Conservation (phyloP, 2,113 vertebrate species). For the Callipepla squamata region DNA sequence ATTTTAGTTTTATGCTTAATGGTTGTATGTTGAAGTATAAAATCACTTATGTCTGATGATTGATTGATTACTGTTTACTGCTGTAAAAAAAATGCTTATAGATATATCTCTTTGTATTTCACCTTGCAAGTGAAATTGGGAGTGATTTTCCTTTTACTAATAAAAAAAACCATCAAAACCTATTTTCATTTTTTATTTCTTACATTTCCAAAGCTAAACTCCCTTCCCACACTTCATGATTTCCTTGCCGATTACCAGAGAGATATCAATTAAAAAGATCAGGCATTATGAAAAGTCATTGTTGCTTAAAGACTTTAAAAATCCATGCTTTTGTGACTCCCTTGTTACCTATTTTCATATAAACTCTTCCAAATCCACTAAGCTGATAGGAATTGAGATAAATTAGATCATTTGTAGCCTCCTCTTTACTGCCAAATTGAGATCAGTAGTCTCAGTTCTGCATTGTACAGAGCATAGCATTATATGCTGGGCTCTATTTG, state of each 20-base stretch:
- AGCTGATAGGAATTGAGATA: conserved; percentile 78
- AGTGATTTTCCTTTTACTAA: conserved; percentile 57
- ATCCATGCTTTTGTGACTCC: conserved; percentile 73
- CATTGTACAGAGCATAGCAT: not conserved
- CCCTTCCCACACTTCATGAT: not conserved
- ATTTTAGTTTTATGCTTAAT: conserved; percentile 66
- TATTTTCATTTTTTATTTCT: conserved; percentile 50
- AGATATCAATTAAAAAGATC: conserved; percentile 63
- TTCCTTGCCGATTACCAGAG: conserved; percentile 53
- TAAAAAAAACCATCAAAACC: conserved; percentile 43
- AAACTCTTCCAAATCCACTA: conserved; percentile 75
- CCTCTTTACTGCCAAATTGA: conserved; percentile 75
- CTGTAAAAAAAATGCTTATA: conserved; percentile 18
- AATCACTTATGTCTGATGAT: conserved; percentile 66
- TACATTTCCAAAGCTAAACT: conserved; percentile 37
- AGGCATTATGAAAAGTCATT: conserved; percentile 74
- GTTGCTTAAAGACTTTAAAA: conserved; percentile 77
- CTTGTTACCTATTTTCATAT: conserved; percentile 74
- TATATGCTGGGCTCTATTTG: conserved; percentile 42
- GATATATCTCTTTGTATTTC: conserved; percentile 55
- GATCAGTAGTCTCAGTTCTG: conserved; percentile 59
- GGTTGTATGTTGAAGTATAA: conserved; percentile 29
- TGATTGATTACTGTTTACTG: conserved; percentile 67
- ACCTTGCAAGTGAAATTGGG: conserved; percentile 39
- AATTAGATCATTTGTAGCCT: conserved; percentile 76